Evolutionary conservation across 2,797 vertebrate species (phyloP).

Genomic region (Kryptolebias ocellatus): DNA sequence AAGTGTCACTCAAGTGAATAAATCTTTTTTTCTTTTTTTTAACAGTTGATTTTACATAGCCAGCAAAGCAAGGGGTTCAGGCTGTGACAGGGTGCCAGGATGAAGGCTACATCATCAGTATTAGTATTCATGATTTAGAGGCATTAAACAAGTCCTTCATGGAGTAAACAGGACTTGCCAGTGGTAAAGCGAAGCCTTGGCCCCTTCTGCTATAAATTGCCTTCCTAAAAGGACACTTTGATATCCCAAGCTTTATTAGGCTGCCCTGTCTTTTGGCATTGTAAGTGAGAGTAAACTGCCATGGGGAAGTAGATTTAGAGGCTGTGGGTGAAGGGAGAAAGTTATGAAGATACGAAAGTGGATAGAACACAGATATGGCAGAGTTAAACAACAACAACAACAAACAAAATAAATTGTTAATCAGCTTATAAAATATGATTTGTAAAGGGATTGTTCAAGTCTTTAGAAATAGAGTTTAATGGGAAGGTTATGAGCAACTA

Average conservation of each 20-base stretch:
- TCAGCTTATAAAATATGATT: too few species aligned
- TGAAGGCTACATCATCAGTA: slow-evolving; percentile 55
- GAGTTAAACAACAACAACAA: slow-evolving; percentile 19
- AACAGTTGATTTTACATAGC: slow-evolving; percentile 43
- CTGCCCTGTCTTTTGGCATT: slow-evolving; percentile 70
- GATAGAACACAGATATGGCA: slow-evolving; percentile 23
- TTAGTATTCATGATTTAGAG: slow-evolving; percentile 65
- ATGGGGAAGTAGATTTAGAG: slow-evolving; percentile 49
- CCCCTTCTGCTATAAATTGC: slow-evolving; percentile 52
- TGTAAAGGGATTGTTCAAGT: too few species aligned
- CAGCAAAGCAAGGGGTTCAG: slow-evolving; percentile 41
- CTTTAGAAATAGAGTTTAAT: too few species aligned
- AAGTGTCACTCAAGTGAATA: too few species aligned
- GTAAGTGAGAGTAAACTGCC: slow-evolving; percentile 50
- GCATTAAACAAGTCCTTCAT: slow-evolving; percentile 62
- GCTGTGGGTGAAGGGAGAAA: slow-evolving; percentile 14
- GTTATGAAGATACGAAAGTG: slow-evolving; percentile 26
- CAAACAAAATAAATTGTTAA: too few species aligned
- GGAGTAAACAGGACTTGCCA: slow-evolving; percentile 67
- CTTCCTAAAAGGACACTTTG: slow-evolving; percentile 65
- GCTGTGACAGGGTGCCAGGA: slow-evolving; percentile 51
- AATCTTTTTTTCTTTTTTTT: background rate
- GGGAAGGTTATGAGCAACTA: too few species aligned
- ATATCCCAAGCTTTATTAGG: slow-evolving; percentile 63
- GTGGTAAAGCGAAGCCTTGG: slow-evolving; percentile 46